Base-by-base conservation (phyloP, 1,140 invertebrate species). In the Delia radicum region DNA sequence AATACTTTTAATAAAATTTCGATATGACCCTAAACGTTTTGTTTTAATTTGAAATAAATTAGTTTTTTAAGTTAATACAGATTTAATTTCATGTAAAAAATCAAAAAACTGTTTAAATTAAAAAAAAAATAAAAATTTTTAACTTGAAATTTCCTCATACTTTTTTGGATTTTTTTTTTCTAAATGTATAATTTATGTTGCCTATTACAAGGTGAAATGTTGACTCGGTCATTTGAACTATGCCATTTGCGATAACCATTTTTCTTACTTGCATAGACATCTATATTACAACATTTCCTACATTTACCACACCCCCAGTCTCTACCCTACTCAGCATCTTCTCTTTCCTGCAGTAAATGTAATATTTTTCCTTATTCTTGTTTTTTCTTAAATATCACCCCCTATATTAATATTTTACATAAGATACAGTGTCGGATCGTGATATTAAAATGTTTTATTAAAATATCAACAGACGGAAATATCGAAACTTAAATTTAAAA, bases 151-250 rank as follows among this genome's bases (percentile, higher is more conserved):
- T 42, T 42, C 37, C n/a, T 42, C 12, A 42, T 42, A 42, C 7
- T 33, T 48, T 28, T 48, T 46, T 73, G 13, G 69, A n/a, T 73
- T 31, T 48, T 73, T 18, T 26, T 42, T 26, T 28, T 46, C 13
- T 33, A 26, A 10, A 7, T 42, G 10, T 42, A 3, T 42, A 15
- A 13, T 33, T 33, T 5, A 33, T 33, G 31, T 62, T 46, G 48
- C 27, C 69, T 13, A 10, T 42, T 42, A 37, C 73, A 26, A 63
- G 27, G 61, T 74, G 61, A 74, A 63, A 29, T 33, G 33, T 78
- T 80, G 77, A 82, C 78, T 80, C 81, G 80, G 80, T 83, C 80
- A 83, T 79, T 79, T 79, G 76, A 82, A 82, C 81, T 81, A 82
- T 79, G 80, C 78, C 82, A 81, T 81, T 79, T 80, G 75, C 69